Evolutionary conservation across 2,888 invertebrate species (phyloP), one percentile per base, ranked within the genome.

Genomic region (Hemithea aestivaria): DNA sequence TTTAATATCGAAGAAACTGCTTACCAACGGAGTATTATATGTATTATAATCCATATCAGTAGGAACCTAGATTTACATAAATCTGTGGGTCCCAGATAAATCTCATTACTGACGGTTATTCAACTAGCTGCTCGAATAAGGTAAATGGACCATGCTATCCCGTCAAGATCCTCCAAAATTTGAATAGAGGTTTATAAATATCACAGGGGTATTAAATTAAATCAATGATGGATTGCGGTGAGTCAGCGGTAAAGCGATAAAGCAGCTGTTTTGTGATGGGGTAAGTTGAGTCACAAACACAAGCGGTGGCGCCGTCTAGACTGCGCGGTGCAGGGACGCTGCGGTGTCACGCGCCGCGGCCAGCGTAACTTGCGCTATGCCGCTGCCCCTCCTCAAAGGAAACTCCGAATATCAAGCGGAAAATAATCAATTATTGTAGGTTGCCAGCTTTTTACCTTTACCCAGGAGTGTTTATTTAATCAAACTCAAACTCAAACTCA

Each of bases 231-330:
- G 55, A 65, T 66, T 58, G 54, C 49, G 31, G 45, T 72, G 71
- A 71, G 47, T 69, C 68, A 70, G 67, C 68, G 48, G 33, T 53
- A 69, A 64, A 63, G 58, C 62, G 45, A 56, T 62, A 66, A 62
- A 70, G 67, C 70, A 63, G 66, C 66, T 72, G 69, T 55, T 58
- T 62, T 52, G 63, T 56, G 41, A 53, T 42, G 48, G 28, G 32
- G 40, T 16, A 43, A 44, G 44, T 53, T 71, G 66, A 64, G 58
- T 66, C 69, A 68, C 62, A 34, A 27, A 16, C 16, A 16, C 16
- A 16, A 30, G 47, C 37, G 53, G 35, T 47, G 73, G 73, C 73
- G 73, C 73, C 73, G 73, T 71, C 73, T 66, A 56, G 73, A 54
- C 56, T 56, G 58, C 56, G 16, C 51, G 51, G 47, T 57, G 57